Conservation (phyloP, 2,113 vertebrate genomes). For the Erpornis zantholeuca region DNA sequence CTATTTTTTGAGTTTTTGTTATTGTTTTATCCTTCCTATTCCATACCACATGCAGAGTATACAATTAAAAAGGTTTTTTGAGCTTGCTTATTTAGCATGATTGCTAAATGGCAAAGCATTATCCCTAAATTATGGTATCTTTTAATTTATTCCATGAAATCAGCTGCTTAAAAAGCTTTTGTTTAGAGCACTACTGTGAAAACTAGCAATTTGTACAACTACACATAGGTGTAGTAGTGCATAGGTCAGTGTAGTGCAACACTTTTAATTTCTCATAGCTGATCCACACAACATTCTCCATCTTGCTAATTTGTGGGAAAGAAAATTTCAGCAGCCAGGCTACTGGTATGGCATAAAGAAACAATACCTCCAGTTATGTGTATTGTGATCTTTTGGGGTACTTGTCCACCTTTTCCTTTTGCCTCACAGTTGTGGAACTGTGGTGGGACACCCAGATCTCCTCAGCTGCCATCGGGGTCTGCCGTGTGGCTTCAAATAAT, state of each 20-base stretch:
- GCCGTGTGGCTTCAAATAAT: background rate
- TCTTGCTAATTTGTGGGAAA: background rate
- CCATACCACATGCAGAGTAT: background rate
- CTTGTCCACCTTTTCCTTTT: background rate
- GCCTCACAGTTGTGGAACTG: background rate
- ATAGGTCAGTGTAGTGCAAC: background rate
- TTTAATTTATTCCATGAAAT: background rate
- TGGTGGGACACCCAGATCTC: background rate
- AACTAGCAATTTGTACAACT: background rate
- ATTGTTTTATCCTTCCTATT: background rate
- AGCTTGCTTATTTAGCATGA: background rate
- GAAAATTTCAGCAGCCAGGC: background rate
- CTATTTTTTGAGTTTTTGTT: background rate
- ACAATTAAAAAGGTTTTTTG: background rate
- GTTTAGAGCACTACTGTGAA: background rate
- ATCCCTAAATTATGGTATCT: background rate
- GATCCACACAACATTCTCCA: background rate
- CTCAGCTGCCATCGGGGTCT: background rate
- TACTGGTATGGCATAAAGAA: background rate
- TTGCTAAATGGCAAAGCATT: background rate
- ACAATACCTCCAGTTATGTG: background rate
- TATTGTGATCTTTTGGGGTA: background rate
- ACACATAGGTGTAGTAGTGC: too few relatives aligned
- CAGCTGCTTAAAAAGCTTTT: background rate
- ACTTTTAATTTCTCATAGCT: background rate